Evolutionary conservation across 2,113 vertebrate genomes (phyloP).

Genomic region (Barnardius zonarius): DNA sequence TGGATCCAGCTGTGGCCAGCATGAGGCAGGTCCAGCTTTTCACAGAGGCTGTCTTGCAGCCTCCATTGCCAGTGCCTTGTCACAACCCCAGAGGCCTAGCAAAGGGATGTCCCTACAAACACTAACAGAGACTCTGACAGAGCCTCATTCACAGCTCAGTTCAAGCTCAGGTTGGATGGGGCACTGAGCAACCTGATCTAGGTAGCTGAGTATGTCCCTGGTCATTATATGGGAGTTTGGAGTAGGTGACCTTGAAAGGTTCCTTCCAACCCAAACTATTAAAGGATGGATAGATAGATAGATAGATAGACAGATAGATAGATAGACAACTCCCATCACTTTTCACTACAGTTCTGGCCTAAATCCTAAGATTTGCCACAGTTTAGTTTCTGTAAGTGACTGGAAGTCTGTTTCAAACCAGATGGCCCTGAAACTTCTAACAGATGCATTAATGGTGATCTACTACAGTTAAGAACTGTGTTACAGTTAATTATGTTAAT

Average conservation of each 20-base stretch:
- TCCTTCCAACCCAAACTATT: not conserved
- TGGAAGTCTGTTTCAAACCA: not conserved
- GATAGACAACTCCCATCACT: not conserved
- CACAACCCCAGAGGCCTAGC: not conserved
- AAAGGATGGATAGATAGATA: no score
- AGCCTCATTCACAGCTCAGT: not conserved
- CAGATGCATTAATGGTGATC: not conserved
- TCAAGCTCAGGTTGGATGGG: accelerated
- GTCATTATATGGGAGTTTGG: not conserved
- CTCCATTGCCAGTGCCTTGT: not conserved
- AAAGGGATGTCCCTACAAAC: accelerated
- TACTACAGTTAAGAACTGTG: not conserved
- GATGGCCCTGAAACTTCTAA: not conserved
- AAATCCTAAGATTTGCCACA: not conserved
- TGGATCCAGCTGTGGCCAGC: not conserved
- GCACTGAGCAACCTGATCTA: not conserved
- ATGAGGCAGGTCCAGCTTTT: not conserved
- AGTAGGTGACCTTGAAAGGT: not conserved
- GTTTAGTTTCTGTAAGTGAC: not conserved
- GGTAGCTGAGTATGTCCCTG: not conserved
- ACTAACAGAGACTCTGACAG: not conserved
- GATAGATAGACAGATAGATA: no score
- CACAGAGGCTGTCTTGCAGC: not conserved
- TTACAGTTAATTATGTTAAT: not conserved
- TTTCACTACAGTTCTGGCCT: not conserved